These are phyloP conservation scores for Zaprionus ornatus DNA, from an alignment of 1,140 invertebrate genomes.

Conservation along the genomic window DNA sequence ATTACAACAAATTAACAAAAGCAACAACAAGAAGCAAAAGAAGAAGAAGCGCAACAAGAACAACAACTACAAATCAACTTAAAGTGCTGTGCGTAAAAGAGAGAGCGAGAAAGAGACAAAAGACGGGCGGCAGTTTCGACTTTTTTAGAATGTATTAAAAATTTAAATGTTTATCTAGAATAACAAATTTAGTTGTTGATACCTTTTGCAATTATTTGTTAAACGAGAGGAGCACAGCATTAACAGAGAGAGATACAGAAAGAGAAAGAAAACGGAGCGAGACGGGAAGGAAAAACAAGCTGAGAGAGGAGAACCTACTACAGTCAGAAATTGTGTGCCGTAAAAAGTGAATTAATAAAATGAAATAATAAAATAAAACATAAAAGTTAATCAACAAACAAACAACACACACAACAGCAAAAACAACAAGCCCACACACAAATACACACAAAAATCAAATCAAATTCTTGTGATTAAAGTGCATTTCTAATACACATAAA, in stretches of 20 bases:
- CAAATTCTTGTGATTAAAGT: slow-evolving; percentile 83
- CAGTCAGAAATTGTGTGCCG: slow-evolving; percentile 64
- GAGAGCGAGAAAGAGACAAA: slow-evolving; percentile 34
- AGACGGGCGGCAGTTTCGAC: slow-evolving; percentile 70
- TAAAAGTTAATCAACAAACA: slow-evolving; percentile 42
- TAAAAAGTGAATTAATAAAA: slow-evolving; percentile 45
- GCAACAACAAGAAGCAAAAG: slow-evolving; percentile 2
- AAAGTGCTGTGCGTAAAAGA: slow-evolving; percentile 60
- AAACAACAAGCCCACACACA: slow-evolving; percentile 18
- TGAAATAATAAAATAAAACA: slow-evolving; percentile 41
- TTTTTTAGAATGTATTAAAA: slow-evolving; percentile 76
- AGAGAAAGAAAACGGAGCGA: not conserved
- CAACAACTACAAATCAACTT: slow-evolving; percentile 47
- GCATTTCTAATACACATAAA: slow-evolving; percentile 78
- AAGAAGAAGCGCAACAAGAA: slow-evolving; percentile 8
- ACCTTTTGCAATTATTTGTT: slow-evolving; percentile 81
- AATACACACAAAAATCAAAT: slow-evolving; percentile 51
- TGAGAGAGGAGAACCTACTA: slow-evolving; percentile 27
- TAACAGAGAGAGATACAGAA: slow-evolving; percentile 6
- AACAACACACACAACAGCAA: not conserved
- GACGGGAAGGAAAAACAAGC: slow-evolving; percentile 1
- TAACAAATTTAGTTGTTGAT: slow-evolving; percentile 83
- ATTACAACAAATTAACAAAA: slow-evolving; percentile 34
- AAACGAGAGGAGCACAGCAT: slow-evolving; percentile 42
- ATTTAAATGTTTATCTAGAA: slow-evolving; percentile 80